A percentile compares a stretch with the other conserved stretches of the same genome.
Evolutionary conservation across 2,113 vertebrate species (phyloP).

Genomic region (Oryzias celebensis): DNA sequence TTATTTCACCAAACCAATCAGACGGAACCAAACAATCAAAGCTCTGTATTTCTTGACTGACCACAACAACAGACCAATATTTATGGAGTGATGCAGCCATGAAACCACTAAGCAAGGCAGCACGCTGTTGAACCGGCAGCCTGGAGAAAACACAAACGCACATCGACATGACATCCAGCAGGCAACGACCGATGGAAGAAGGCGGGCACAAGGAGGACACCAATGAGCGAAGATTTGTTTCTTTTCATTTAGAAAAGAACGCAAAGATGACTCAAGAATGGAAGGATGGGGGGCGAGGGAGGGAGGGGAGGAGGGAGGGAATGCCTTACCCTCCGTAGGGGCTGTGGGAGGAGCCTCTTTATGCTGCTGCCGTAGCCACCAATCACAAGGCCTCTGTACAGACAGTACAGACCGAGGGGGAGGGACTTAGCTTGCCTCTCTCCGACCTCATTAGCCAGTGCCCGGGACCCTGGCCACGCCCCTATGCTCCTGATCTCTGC

Average conservation of each 20-base stretch:
- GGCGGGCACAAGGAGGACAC: slow-evolving; percentile 57
- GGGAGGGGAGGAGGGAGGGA: slow-evolving; percentile 66
- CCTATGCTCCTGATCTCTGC: slow-evolving; percentile 75
- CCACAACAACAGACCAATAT: slow-evolving; percentile 50
- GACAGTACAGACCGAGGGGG: slow-evolving; percentile 80
- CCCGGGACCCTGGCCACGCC: slow-evolving; percentile 66
- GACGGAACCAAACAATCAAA: slow-evolving; percentile 4
- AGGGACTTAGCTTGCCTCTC: slow-evolving; percentile 78
- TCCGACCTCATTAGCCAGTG: slow-evolving; percentile 73
- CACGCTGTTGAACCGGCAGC: slow-evolving; percentile 40
- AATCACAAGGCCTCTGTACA: slow-evolving; percentile 82
- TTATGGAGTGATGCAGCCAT: slow-evolving; percentile 62
- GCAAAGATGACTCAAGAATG: slow-evolving; percentile 67
- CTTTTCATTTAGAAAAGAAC: slow-evolving; percentile 61
- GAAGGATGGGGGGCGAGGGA: slow-evolving; percentile 44
- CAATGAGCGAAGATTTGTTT: slow-evolving; percentile 48
- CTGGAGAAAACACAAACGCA: slow-evolving; percentile 45
- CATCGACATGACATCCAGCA: slow-evolving; percentile 49
- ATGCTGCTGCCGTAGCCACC: slow-evolving; percentile 78
- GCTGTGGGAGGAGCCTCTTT: slow-evolving; percentile 78
- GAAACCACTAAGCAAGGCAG: slow-evolving; percentile 67
- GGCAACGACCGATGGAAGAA: slow-evolving; percentile 54
- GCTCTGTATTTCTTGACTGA: slow-evolving; percentile 35
- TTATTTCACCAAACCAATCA: neutral
- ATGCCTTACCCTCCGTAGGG: slow-evolving; percentile 81